Evolutionary conservation across 2,888 invertebrate species (phyloP).

Genomic region (Habrosyne pyritoides): DNA sequence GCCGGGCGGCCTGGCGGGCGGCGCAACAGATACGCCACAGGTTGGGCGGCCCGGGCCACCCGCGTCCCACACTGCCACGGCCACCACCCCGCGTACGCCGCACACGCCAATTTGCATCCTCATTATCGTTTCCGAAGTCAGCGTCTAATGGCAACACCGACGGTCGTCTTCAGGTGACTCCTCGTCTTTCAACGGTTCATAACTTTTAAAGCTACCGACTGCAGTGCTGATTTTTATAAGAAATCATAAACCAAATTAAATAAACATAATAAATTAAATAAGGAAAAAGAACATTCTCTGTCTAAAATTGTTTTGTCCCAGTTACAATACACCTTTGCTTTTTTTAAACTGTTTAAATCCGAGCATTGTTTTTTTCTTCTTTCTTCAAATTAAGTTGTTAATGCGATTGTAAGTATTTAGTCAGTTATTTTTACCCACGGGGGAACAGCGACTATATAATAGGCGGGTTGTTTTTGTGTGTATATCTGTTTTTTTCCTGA

Average conservation of each 20-base stretch:
- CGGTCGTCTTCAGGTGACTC: constrained; percentile 34
- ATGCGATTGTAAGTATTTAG: too few relatives aligned
- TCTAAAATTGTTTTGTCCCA: background rate
- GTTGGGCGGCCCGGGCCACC: constrained; percentile 76
- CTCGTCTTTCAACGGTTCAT: constrained; percentile 21
- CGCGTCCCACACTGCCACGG: constrained; percentile 39
- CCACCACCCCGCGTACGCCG: constrained; percentile 38
- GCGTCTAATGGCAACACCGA: constrained; percentile 44
- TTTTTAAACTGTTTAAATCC: background rate
- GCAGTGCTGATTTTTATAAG: too few relatives aligned
- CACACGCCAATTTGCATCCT: constrained; percentile 74
- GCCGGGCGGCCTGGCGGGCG: constrained; percentile 56
- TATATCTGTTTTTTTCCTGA: too few relatives aligned
- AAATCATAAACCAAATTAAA: too few relatives aligned
- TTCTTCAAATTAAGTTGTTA: too few relatives aligned
- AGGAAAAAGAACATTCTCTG: too few relatives aligned
- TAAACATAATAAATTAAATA: too few relatives aligned
- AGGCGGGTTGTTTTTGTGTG: too few relatives aligned
- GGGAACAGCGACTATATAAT: too few relatives aligned
- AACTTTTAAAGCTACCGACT: background rate
- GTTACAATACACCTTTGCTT: background rate
- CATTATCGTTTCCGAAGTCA: constrained; percentile 67
- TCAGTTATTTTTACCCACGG: too few relatives aligned
- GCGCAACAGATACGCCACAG: constrained; percentile 83
- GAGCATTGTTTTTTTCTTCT: background rate